Evolutionary conservation across 1,140 invertebrate species (phyloP).

Genomic region (Zaprionus africanus): DNA sequence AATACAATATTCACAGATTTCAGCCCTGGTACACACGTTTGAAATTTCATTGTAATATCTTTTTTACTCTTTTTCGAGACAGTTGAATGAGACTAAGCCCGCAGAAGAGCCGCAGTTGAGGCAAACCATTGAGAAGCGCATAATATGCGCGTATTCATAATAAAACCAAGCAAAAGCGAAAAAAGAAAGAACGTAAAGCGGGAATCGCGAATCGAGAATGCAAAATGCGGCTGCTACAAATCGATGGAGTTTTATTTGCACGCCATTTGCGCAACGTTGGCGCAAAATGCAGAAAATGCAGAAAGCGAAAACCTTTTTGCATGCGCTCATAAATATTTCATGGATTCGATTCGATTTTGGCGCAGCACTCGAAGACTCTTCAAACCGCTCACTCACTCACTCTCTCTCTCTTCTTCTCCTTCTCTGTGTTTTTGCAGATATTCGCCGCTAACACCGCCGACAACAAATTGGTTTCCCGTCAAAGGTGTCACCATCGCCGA

Average conservation of each 20-base stretch:
- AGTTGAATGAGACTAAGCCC: conserved; percentile 38
- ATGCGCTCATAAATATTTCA: conserved; percentile 81
- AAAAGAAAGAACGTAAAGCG: neutral
- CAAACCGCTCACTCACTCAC: neutral
- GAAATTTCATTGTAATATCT: conserved; percentile 64
- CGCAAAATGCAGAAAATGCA: conserved; percentile 52
- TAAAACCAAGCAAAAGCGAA: conserved; percentile 42
- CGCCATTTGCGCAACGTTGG: conserved; percentile 53
- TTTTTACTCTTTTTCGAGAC: conserved; percentile 25
- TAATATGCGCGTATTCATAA: conserved; percentile 64
- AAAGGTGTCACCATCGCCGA: conserved; percentile 91
- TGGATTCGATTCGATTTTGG: conserved; percentile 70
- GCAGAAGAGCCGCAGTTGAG: conserved; percentile 29
- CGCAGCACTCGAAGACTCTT: conserved; percentile 64
- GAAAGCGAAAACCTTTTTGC: conserved; percentile 58
- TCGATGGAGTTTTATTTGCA: conserved; percentile 58
- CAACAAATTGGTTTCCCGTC: conserved; percentile 83
- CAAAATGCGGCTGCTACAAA: conserved; percentile 52
- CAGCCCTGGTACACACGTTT: conserved; percentile 30
- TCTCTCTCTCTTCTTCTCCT: conserved; percentile 21
- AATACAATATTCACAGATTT: conserved; percentile 26
- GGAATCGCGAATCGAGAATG: conserved; percentile 3
- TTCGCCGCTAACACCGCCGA: conserved; percentile 81
- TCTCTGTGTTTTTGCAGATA: conserved; percentile 72
- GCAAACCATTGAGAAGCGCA: conserved; percentile 55